phyloP scores from a whole-genome alignment of 2,888 invertebrate species.

The Dromius quadrimaculatus region DNA sequence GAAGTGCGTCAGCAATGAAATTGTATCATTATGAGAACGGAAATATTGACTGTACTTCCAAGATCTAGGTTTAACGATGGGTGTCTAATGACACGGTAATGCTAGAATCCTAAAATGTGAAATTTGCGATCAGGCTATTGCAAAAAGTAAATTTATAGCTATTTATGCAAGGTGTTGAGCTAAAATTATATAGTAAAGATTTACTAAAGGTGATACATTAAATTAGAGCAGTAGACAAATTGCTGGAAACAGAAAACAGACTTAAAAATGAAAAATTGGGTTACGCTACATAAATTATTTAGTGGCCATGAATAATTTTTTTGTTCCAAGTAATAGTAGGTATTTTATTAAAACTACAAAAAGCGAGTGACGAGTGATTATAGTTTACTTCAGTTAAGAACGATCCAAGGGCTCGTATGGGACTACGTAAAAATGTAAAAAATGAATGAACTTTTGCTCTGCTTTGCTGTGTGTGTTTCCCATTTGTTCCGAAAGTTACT shows the following conservation, averaged over 20 bases:
- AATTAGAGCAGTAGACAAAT: background rate
- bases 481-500: too few species aligned
- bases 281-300: constrained; percentile 3
- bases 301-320: background rate
- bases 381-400: too few species aligned
- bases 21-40: constrained; percentile 23
- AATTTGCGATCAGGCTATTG: background rate
- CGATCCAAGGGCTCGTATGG: too few species aligned
- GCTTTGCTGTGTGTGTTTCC: too few species aligned
- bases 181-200: background rate
- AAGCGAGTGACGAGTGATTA: too few species aligned
- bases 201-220: background rate
- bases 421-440: too few species aligned
- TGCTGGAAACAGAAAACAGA: background rate
- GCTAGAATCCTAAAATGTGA: background rate
- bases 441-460: too few species aligned
- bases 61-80: constrained; percentile 17
- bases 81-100: background rate
- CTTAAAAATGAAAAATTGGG: background rate
- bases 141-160: background rate
- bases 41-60: constrained; percentile 13
- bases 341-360: too few species aligned
- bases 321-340: too few species aligned
- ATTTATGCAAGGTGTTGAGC: background rate
- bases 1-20: constrained; percentile 20